Conservation (phyloP, 1,140 invertebrate genomes). For the Aphelenchoides fujianensis region DNA sequence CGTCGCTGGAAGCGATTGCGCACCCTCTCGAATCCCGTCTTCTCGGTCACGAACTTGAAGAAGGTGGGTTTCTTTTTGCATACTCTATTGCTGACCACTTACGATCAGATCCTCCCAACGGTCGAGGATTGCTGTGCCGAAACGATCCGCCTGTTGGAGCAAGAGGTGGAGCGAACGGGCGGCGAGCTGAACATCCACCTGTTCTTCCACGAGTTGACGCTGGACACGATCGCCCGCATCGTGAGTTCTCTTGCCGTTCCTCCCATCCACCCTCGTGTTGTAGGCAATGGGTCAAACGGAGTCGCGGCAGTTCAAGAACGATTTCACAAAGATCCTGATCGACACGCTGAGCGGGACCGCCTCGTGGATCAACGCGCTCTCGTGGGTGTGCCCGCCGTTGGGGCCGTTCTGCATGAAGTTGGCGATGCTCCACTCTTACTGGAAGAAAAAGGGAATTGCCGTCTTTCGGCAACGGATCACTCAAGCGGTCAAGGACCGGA, state of each 20-base stretch:
- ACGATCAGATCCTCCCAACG: constrained; percentile 52
- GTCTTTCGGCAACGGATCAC: not conserved
- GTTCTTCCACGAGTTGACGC: constrained; percentile 50
- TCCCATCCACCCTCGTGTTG: no score
- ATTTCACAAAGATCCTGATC: constrained; percentile 20
- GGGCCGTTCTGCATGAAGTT: not conserved
- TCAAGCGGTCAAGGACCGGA: constrained; percentile 1
- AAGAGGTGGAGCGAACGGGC: not conserved
- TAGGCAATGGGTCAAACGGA: constrained; percentile 53
- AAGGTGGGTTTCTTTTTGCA: constrained; percentile 50
- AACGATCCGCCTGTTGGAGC: constrained; percentile 41
- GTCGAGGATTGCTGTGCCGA: constrained; percentile 50
- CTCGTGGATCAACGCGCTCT: not conserved
- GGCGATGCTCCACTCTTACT: not conserved
- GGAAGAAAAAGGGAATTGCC: not conserved
- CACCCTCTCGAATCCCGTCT: constrained; percentile 64
- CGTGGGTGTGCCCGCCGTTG: not conserved
- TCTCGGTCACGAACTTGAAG: constrained; percentile 64
- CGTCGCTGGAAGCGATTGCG: constrained; percentile 63
- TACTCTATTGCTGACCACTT: constrained; percentile 16
- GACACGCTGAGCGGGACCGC: not conserved
- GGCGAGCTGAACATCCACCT: constrained; percentile 24
- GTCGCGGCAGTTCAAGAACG: constrained; percentile 43
- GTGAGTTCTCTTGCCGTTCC: no score
- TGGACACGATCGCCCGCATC: constrained; percentile 50